Conservation (phyloP, 2,888 invertebrate genomes). For the Pyrrhia umbra region DNA sequence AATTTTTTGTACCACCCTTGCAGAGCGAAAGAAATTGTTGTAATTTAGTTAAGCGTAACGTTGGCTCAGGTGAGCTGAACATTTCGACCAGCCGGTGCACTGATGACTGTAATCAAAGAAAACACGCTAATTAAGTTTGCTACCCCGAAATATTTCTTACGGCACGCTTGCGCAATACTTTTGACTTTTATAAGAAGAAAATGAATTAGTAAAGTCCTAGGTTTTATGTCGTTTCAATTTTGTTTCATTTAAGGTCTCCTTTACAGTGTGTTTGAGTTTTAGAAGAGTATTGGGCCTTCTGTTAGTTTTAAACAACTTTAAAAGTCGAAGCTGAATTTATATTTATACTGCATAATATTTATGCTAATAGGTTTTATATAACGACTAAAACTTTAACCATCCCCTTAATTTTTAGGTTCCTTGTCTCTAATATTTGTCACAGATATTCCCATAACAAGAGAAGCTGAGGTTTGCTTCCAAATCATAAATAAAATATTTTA, state of each 20-base stretch:
- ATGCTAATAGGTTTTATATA: too few species aligned
- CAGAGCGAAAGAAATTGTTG: constrained; percentile 79
- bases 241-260: constrained; percentile 7
- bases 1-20: constrained; percentile 73
- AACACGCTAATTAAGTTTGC: constrained; percentile 88
- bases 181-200: constrained; percentile 62
- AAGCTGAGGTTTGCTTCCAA: too few species aligned
- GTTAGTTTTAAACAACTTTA: too few species aligned
- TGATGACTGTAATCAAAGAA: constrained; percentile 90
- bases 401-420: too few species aligned
- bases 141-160: constrained; percentile 79
- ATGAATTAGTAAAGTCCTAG: constrained; percentile 51
- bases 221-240: constrained; percentile 16
- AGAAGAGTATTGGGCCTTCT: too few species aligned
- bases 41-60: constrained; percentile 81
- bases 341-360: too few species aligned
- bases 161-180: constrained; percentile 52
- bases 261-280: neutral
- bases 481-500: too few species aligned
- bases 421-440: too few species aligned
- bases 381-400: too few species aligned
- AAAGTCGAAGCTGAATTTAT: too few species aligned
- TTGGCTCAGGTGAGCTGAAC: constrained; percentile 84
- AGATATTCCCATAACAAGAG: too few species aligned
- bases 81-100: constrained; percentile 85